These are phyloP conservation scores for Dryobota labecula DNA, from an alignment of 2,888 invertebrate species.

Conservation along the genomic window DNA sequence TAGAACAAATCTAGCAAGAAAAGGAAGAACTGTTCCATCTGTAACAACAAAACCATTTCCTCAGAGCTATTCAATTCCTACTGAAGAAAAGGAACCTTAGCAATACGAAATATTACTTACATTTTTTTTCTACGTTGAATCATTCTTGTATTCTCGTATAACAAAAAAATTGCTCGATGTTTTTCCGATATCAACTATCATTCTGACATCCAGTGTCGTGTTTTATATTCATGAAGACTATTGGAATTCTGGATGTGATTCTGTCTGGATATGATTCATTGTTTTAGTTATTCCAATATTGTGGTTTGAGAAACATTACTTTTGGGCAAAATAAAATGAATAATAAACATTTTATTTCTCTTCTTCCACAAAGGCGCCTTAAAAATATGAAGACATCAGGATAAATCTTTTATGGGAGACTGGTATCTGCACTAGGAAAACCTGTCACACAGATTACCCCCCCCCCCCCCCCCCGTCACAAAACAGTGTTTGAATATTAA, in stretches of 20 bases:
- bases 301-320: neutral
- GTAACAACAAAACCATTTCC: constrained; percentile 49
- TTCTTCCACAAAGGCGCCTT: too few relatives aligned
- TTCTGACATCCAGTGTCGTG: constrained; percentile 40
- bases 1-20: constrained; percentile 26
- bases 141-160: constrained; percentile 36
- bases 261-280: constrained; percentile 37
- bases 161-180: constrained; percentile 53
- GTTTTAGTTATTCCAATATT: constrained; percentile 41
- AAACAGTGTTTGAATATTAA: too few relatives aligned
- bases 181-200: constrained; percentile 57
- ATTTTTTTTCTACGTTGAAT: constrained; percentile 48
- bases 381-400: too few relatives aligned
- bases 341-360: too few relatives aligned
- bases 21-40: constrained; percentile 15
- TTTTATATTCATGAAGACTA: constrained; percentile 57
- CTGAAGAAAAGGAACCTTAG: constrained; percentile 45
- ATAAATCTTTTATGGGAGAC: too few relatives aligned
- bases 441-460: too few relatives aligned
- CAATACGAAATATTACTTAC: constrained; percentile 58
- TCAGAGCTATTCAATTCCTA: constrained; percentile 46
- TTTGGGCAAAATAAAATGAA: neutral
- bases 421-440: too few relatives aligned
- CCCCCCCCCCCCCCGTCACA: too few relatives aligned
- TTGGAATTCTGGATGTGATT: constrained; percentile 29